These are phyloP conservation scores for Leucoraja erinaceus DNA, from an alignment of 2,113 vertebrate species.

Conservation along the genomic window DNA sequence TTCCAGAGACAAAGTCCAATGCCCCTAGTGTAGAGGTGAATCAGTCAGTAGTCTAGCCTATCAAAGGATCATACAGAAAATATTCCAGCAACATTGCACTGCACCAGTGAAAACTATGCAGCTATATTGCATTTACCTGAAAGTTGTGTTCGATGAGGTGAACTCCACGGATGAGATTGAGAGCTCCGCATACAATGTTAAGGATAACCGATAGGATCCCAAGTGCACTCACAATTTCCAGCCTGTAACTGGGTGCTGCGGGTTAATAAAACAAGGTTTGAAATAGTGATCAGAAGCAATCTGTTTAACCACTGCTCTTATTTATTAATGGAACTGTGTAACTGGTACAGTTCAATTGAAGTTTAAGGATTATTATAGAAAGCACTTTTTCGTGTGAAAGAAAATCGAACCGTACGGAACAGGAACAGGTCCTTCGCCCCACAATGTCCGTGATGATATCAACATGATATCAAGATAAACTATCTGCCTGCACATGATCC, in stretches of 20 bases:
- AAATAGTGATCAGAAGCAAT: not conserved
- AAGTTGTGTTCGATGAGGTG: slow-evolving; percentile 84
- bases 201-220: slow-evolving; percentile 85
- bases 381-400: not conserved
- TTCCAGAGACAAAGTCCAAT: no score
- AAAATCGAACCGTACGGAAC: not conserved
- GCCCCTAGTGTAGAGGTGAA: no score
- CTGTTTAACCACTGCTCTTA: not conserved
- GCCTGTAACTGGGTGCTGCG: slow-evolving; percentile 65
- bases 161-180: slow-evolving; percentile 86
- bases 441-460: no score
- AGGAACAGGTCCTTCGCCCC: no score
- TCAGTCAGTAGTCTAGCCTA: no score
- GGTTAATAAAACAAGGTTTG: not conserved
- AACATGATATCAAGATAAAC: no score
- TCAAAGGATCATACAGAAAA: no score
- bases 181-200: slow-evolving; percentile 89
- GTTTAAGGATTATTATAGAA: not conserved
- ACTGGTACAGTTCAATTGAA: not conserved
- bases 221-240: slow-evolving; percentile 73
- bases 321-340: not conserved
- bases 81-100: no score
- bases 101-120: not conserved
- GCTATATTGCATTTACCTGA: slow-evolving; percentile 62
- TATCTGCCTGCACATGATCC: no score